Conservation (phyloP, 2,113 vertebrate genomes). For the Scopus umbretta region DNA sequence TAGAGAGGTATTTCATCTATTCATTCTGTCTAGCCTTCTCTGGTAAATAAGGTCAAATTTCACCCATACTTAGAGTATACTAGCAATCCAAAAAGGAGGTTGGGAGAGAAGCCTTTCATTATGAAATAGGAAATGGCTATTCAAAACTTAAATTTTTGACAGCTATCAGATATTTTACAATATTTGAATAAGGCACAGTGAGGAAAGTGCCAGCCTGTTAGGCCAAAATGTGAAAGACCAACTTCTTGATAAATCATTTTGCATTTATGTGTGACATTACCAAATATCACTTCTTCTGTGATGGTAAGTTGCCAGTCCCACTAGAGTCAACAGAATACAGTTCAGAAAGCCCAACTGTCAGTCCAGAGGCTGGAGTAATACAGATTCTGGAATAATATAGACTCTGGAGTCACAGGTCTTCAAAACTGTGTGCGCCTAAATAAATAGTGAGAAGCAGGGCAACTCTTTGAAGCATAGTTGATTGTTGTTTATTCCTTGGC, state of each 20-base stretch:
- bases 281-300: neutral
- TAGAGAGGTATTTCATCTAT: constrained; percentile 80
- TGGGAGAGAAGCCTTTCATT: neutral
- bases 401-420: neutral
- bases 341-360: neutral
- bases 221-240: neutral
- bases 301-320: neutral
- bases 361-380: neutral
- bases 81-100: neutral
- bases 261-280: neutral
- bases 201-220: neutral
- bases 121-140: neutral
- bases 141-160: neutral
- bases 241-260: neutral
- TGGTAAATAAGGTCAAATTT: neutral
- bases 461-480: neutral
- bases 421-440: neutral
- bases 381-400: neutral
- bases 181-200: neutral
- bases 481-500: neutral
- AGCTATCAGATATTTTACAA: neutral
- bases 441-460: neutral
- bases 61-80: neutral
- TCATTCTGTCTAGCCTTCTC: neutral
- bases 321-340: neutral